phyloP scores from a whole-genome alignment of 2,797 vertebrate species.

The Scolopax rusticola region DNA sequence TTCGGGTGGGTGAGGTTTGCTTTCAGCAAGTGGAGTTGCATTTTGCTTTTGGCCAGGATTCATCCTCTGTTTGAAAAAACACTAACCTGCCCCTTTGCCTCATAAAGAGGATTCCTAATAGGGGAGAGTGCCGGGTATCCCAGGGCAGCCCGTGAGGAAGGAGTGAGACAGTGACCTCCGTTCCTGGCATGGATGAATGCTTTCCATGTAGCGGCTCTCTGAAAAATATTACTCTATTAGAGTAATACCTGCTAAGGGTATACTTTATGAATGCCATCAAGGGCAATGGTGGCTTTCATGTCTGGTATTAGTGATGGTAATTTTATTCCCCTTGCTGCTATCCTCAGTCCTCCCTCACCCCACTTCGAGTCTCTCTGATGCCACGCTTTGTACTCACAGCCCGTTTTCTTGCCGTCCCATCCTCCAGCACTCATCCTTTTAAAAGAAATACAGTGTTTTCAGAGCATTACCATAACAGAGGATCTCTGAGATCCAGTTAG shows the following conservation, averaged over 20 bases:
- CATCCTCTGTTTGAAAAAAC: not conserved
- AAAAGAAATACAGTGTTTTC: not conserved
- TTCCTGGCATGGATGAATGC: conserved; percentile 41
- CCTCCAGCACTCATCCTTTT: not conserved
- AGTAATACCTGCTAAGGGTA: conserved; percentile 29
- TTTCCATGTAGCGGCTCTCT: not conserved
- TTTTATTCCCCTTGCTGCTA: conserved; percentile 17
- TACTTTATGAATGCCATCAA: conserved; percentile 41
- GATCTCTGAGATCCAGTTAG: not conserved
- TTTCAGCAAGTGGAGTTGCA: not conserved
- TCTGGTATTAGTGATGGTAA: not conserved
- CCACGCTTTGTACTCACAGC: not conserved
- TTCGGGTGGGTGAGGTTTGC: not conserved
- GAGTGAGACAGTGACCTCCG: conserved; percentile 13
- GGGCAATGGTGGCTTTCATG: conserved; percentile 53
- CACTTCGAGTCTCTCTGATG: not conserved
- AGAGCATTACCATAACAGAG: not conserved
- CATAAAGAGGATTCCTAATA: not conserved
- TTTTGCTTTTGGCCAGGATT: not conserved
- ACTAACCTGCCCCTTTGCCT: not conserved
- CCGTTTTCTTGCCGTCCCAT: fast-evolving
- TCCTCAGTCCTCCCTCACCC: not conserved
- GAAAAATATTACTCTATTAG: conserved; percentile 46
- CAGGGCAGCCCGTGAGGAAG: not conserved
- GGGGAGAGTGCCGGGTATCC: not conserved